Evolutionary conservation across 2,888 invertebrate genomes (phyloP).

Genomic region (Caenorhabditis sinica): DNA sequence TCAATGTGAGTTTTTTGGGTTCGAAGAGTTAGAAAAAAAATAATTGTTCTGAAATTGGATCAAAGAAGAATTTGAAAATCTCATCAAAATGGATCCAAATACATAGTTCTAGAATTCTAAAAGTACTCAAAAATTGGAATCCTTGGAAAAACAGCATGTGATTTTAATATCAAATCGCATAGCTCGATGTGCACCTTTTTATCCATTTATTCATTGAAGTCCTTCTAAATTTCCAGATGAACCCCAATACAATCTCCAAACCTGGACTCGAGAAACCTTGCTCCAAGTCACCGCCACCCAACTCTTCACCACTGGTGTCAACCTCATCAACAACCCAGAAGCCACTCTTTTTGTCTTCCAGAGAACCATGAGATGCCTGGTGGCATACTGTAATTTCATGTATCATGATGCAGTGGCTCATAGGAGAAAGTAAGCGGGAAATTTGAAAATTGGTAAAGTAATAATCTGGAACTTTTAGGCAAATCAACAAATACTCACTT

Average conservation of each 20-base stretch:
- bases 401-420: not conserved
- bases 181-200: no score
- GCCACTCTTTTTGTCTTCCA: slow-evolving; percentile 1
- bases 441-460: not conserved
- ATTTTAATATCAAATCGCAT: no score
- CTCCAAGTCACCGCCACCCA: not conserved
- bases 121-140: not conserved
- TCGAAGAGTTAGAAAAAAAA: no score
- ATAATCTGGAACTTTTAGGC: slow-evolving; percentile 4
- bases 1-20: no score
- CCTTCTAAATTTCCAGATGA: not conserved
- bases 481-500: slow-evolving; percentile 4
- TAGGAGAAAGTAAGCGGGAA: not conserved
- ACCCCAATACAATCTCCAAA: not conserved
- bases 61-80: no score
- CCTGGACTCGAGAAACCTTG: not conserved
- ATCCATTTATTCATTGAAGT: not conserved
- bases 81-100: no score
- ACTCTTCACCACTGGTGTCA: not conserved
- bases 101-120: no score
- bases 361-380: slow-evolving; percentile 4
- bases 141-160: not conserved
- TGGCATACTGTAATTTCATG: slow-evolving; percentile 8
- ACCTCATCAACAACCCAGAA: not conserved
- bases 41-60: no score